Percentiles rank a stretch among this genome's conserved stretches.
Evolutionary conservation across 2,113 vertebrate genomes (phyloP).

Genomic region (Petroica traversi): DNA sequence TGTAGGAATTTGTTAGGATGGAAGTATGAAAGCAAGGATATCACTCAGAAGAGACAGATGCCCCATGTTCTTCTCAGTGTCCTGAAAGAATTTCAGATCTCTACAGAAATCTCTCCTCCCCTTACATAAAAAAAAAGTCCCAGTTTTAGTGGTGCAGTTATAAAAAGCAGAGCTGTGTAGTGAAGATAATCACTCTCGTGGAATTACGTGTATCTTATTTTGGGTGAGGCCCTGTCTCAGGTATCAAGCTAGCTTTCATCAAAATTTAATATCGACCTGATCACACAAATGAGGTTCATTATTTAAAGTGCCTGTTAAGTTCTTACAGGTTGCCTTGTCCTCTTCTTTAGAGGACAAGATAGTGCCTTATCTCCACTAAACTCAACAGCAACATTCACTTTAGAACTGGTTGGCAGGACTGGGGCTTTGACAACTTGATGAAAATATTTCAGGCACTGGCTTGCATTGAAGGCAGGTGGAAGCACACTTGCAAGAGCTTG

Average conservation of each 20-base stretch:
- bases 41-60: slow-evolving; percentile 22
- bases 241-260: slow-evolving; percentile 16
- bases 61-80: neutral
- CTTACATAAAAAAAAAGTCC: neutral
- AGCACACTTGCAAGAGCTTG: neutral
- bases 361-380: neutral
- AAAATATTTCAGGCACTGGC: neutral
- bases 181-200: neutral
- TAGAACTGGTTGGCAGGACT: neutral
- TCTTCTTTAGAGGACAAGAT: neutral
- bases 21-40: slow-evolving; percentile 46
- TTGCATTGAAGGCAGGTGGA: neutral
- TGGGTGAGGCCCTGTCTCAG: neutral
- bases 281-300: neutral
- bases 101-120: neutral
- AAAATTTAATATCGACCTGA: slow-evolving; percentile 1
- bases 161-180: neutral
- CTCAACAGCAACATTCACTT: neutral
- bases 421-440: neutral
- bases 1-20: slow-evolving; percentile 56
- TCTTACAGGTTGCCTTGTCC: neutral
- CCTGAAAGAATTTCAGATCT: slow-evolving; percentile 20
- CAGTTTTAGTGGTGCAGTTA: neutral
- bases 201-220: neutral
- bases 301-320: neutral